These are phyloP conservation scores for Pantelozetes paolii DNA, from an alignment of 2,888 invertebrate species.

Conservation along the genomic window DNA sequence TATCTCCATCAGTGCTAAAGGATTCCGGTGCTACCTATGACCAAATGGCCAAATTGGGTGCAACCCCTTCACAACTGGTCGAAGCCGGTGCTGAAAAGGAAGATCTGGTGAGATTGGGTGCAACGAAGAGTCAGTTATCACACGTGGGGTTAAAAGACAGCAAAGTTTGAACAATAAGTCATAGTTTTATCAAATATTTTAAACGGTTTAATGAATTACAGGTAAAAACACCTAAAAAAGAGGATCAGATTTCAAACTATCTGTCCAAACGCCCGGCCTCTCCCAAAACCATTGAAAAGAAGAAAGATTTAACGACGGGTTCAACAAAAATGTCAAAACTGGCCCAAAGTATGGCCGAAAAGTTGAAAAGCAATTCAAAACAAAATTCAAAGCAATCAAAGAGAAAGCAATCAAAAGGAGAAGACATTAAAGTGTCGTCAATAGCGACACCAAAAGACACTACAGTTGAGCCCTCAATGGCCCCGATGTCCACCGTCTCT, in stretches of 20 bases:
- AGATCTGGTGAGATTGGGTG: not conserved
- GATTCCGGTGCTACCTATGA: not conserved
- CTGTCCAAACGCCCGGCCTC: too few species aligned
- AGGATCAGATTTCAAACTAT: not conserved
- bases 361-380: not conserved
- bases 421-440: not conserved
- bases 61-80: conserved; percentile 15
- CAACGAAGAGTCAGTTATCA: conserved; percentile 18
- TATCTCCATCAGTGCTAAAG: not conserved
- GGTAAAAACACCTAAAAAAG: not conserved
- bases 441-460: not conserved
- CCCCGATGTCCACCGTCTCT: not conserved
- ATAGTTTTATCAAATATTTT: not conserved
- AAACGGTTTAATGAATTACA: not conserved
- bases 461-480: not conserved
- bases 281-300: not conserved
- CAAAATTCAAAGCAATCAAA: not conserved
- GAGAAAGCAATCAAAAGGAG: not conserved
- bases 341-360: not conserved
- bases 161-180: not conserved
- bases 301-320: not conserved
- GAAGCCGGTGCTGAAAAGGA: not conserved
- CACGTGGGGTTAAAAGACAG: not conserved
- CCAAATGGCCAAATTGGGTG: conserved; percentile 1
- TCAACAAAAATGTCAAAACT: not conserved